Conservation (phyloP, 2,888 invertebrate genomes). For the Hesperia comma region DNA sequence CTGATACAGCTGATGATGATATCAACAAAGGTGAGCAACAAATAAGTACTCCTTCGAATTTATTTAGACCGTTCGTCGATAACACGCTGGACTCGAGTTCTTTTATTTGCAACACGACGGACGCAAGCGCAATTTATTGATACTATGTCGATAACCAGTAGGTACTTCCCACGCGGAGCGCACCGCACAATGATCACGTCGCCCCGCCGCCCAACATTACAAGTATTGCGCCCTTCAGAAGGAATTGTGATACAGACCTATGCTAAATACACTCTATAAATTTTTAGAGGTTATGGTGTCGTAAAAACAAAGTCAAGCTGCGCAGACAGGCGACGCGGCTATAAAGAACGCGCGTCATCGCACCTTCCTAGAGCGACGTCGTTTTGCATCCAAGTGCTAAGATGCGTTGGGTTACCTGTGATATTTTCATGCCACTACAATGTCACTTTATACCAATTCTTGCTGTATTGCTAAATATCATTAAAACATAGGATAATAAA, state of each 20-base stretch:
- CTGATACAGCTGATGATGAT: conserved; percentile 64
- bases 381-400: conserved; percentile 40
- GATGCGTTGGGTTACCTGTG: conserved; percentile 24
- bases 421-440: conserved; percentile 13
- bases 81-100: conserved; percentile 66
- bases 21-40: conserved; percentile 67
- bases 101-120: conserved; percentile 77
- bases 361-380: conserved; percentile 45
- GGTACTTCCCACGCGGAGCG: conserved; percentile 73
- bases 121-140: conserved; percentile 82
- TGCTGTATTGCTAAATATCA: no score
- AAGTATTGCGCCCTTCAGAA: conserved; percentile 68
- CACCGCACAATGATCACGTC: conserved; percentile 57
- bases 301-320: conserved; percentile 81
- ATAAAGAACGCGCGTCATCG: conserved; percentile 69
- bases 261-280: conserved; percentile 79
- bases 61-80: conserved; percentile 78
- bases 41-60: conserved; percentile 75
- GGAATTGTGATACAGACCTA: conserved; percentile 66
- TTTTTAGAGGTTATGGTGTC: conserved; percentile 73
- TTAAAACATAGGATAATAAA: no score
- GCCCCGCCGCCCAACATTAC: conserved; percentile 56
- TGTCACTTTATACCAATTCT: conserved; percentile 5
- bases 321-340: conserved; percentile 63
- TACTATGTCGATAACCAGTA: conserved; percentile 79